phyloP scores from a whole-genome alignment of 2,888 invertebrate genomes.

The Pristionchus exspectatus region DNA sequence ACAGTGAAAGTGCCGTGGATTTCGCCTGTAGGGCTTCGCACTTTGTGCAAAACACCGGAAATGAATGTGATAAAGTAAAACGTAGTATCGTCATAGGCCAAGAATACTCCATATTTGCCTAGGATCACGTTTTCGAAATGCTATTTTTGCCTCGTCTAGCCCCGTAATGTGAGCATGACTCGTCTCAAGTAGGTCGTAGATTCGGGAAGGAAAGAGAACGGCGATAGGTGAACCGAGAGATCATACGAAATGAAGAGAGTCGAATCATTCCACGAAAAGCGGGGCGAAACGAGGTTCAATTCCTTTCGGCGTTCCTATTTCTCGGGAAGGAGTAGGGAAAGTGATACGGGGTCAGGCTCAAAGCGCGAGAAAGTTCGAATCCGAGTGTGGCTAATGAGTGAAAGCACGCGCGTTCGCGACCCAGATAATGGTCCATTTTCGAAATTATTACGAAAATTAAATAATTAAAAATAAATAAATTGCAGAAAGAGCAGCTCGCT shows the following conservation, averaged over 20 bases:
- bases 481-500: constrained; percentile 68
- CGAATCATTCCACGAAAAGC: background rate
- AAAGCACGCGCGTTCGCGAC: background rate
- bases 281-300: constrained; percentile 2
- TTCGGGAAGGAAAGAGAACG: background rate
- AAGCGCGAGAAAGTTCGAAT: constrained; percentile 1
- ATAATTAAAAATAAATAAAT: background rate
- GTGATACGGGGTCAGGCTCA: background rate
- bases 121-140: background rate
- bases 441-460: background rate
- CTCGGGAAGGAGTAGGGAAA: no score
- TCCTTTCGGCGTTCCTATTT: background rate
- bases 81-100: background rate
- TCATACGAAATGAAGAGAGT: background rate
- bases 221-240: no score
- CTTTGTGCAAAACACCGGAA: background rate
- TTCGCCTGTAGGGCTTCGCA: background rate
- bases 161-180: background rate
- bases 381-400: constrained; percentile 25
- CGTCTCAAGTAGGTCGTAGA: background rate
- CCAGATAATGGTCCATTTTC: background rate
- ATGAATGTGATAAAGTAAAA: background rate
- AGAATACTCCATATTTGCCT: no score
- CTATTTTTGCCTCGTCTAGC: background rate
- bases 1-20: constrained; percentile 9